These are phyloP conservation scores for Hoplias malabaricus DNA, from an alignment of 2,113 vertebrate genomes.

Conservation along the genomic window DNA sequence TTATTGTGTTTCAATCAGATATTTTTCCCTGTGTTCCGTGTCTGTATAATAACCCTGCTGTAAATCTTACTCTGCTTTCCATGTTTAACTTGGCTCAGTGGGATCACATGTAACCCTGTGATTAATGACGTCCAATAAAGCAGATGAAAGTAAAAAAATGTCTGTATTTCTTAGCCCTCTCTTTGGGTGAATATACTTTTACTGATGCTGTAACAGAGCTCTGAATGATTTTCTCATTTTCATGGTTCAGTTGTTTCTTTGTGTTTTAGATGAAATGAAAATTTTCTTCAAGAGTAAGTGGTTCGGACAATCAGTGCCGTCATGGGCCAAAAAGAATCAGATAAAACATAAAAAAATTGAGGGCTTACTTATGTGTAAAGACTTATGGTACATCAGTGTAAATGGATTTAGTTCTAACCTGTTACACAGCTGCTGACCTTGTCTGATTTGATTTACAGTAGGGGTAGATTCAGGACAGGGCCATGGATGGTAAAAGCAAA, in stretches of 20 bases:
- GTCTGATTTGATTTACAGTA: not conserved
- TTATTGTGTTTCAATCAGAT: slow-evolving; percentile 32
- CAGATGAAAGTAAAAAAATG: slow-evolving; percentile 38
- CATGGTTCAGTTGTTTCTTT: slow-evolving; percentile 22
- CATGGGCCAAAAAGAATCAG: not conserved
- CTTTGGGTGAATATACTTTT: slow-evolving; percentile 13
- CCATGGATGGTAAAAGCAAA: not conserved
- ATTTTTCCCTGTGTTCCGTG: slow-evolving; percentile 20
- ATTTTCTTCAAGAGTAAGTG: not conserved
- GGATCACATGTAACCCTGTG: slow-evolving; percentile 33
- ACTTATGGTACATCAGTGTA: not conserved
- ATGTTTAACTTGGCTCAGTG: slow-evolving; percentile 42
- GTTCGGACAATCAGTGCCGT: not conserved
- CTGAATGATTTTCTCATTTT: slow-evolving; percentile 24
- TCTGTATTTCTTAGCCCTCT: slow-evolving; percentile 28
- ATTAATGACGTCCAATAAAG: slow-evolving; percentile 45
- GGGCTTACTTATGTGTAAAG: not conserved
- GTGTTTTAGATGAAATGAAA: not conserved
- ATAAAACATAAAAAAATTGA: not conserved
- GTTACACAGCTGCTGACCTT: not conserved
- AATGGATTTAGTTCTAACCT: not conserved
- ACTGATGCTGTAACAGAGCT: not conserved
- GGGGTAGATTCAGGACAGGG: not conserved
- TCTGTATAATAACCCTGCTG: slow-evolving; percentile 30
- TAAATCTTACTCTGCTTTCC: slow-evolving; percentile 45